These are phyloP conservation scores for Heliconius eleuchia DNA, from an alignment of 1,140 invertebrate genomes.

Conservation along the genomic window DNA sequence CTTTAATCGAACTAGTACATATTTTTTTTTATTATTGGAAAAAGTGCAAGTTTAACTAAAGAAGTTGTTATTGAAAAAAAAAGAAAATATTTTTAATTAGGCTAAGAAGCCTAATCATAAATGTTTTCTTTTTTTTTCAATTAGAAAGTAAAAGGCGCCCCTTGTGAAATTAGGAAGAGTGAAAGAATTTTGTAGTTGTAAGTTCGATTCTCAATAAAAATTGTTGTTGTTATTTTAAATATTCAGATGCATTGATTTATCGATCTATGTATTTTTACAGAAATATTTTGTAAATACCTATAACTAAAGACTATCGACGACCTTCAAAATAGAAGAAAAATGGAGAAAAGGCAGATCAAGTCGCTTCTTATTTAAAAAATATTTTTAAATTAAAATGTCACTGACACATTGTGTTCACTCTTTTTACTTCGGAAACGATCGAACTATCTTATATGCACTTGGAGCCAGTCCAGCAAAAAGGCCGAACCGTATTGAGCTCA, in stretches of 20 bases:
- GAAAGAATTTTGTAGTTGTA: not conserved
- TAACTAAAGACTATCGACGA: too few species aligned
- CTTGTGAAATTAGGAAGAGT: too few species aligned
- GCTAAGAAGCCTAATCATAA: too few species aligned
- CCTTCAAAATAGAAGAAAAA: not conserved
- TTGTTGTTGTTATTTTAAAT: too few species aligned
- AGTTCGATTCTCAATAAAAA: not conserved
- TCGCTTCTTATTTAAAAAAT: not conserved
- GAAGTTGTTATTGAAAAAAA: too few species aligned
- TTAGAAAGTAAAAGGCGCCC: too few species aligned
- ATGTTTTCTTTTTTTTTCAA: too few species aligned
- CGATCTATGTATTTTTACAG: too few species aligned
- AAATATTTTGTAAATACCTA: too few species aligned
- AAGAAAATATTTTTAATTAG: too few species aligned
- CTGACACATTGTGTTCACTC: not conserved
- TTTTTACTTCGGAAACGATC: not conserved
- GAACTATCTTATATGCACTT: slow-evolving; percentile 20
- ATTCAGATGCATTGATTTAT: too few species aligned
- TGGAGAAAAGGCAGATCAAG: not conserved
- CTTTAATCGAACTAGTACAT: not conserved
- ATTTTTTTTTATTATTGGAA: not conserved
- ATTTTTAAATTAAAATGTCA: not conserved
- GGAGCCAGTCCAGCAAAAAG: slow-evolving; percentile 29
- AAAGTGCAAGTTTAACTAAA: too few species aligned
- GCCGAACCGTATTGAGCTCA: slow-evolving; percentile 21